Conservation (phyloP, 2,888 invertebrate genomes). For the Pharmacophagus antenor region DNA sequence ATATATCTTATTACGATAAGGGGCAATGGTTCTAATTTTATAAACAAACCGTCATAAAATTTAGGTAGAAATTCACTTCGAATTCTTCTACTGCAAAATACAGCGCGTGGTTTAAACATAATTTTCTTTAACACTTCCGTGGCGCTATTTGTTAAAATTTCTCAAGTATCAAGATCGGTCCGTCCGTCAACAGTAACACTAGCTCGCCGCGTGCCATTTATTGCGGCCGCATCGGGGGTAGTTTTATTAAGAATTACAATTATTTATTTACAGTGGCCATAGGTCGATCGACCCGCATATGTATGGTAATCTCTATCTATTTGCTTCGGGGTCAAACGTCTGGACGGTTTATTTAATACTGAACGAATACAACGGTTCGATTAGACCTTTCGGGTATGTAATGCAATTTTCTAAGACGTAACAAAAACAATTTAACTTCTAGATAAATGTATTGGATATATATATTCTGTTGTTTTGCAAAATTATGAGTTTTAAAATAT, state of each 20-base stretch:
- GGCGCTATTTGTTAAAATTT: too few relatives aligned
- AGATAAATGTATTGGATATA: too few relatives aligned
- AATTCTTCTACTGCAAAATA: too few relatives aligned
- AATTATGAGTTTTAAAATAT: too few relatives aligned
- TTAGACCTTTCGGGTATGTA: not conserved
- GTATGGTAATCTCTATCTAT: slow-evolving; percentile 48
- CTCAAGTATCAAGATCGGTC: slow-evolving; percentile 50
- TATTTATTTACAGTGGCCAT: slow-evolving; percentile 64
- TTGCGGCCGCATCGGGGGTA: slow-evolving; percentile 56
- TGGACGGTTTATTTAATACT: slow-evolving; percentile 23
- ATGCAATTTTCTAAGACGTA: not conserved
- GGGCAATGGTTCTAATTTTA: too few relatives aligned
- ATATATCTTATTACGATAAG: too few relatives aligned
- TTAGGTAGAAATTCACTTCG: too few relatives aligned
- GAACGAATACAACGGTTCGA: slow-evolving; percentile 12
- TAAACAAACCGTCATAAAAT: too few relatives aligned
- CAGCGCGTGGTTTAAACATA: too few relatives aligned
- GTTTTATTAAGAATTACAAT: slow-evolving; percentile 77
- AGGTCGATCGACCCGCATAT: slow-evolving; percentile 39
- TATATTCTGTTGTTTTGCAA: too few relatives aligned
- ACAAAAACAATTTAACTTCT: too few relatives aligned
- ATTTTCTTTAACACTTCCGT: too few relatives aligned
- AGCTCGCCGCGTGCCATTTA: slow-evolving; percentile 64
- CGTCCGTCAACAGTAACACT: slow-evolving; percentile 37
- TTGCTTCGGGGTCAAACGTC: slow-evolving; percentile 32